Conservation (phyloP, 2,888 invertebrate genomes). For the Chymomyza amoena region DNA sequence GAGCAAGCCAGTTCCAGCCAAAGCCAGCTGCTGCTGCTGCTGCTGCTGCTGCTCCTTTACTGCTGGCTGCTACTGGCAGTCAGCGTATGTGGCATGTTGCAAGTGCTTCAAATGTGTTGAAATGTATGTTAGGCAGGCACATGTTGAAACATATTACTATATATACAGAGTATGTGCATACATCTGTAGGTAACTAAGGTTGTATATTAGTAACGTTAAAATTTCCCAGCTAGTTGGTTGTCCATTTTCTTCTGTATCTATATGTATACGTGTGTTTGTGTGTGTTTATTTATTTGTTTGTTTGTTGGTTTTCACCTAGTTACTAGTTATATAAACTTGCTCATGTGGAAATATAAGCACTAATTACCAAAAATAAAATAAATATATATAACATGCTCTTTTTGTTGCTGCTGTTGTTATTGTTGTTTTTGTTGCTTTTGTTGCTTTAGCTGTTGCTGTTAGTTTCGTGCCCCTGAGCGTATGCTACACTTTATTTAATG, state of each 20-base stretch:
- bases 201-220: slow-evolving; percentile 28
- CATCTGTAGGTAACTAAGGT: not conserved
- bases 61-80: not conserved
- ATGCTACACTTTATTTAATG: slow-evolving; percentile 69
- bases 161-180: slow-evolving; percentile 25
- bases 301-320: not conserved
- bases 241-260: not conserved
- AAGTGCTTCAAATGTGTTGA: slow-evolving; percentile 61
- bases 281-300: not conserved
- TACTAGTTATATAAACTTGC: slow-evolving; percentile 36
- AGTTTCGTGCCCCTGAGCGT: slow-evolving; percentile 62
- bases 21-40: not conserved
- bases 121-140: slow-evolving; percentile 26
- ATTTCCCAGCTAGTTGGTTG: not conserved
- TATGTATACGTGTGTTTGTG: not conserved
- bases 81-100: slow-evolving; percentile 9
- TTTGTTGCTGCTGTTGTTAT: not conserved
- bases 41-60: not conserved
- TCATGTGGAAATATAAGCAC: slow-evolving; percentile 51
- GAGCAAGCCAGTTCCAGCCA: slow-evolving; percentile 15
- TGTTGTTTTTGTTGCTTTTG: not conserved
- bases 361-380: slow-evolving; percentile 57
- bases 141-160: not conserved
- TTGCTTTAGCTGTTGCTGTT: not conserved
- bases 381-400: slow-evolving; percentile 19